Evolutionary conservation across 2,888 invertebrate genomes (phyloP), one percentile per base, ranked within the genome.

Genomic region (Thecocarcelia acutangulata): DNA sequence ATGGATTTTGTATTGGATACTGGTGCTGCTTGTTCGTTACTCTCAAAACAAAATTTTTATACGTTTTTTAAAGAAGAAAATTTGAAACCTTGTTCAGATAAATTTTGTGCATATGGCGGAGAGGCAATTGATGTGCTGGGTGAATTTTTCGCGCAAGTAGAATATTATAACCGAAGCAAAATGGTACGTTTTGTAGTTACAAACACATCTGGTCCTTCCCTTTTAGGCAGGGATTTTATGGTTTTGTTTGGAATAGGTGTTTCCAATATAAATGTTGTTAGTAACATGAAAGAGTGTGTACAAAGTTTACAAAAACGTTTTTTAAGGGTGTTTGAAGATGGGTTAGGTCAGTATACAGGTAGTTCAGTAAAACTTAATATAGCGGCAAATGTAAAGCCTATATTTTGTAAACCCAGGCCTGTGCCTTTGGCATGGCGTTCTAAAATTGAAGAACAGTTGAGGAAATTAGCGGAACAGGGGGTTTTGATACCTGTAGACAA

Each of bases 331-430:
- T 76, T 76, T 24, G 68, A 44, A 15, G 12, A 68, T 11, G 66
- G 44, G 0, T 59, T 75, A 61, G 75, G 75, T 21, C 6, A 5
- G 9, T 75, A 50, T 9, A 61, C 42, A n/a, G 8, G 1, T 37
- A 1, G 59, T 44, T 0, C 28, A 1, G 12, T n/a, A 24, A 24
- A 28, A 9, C 28, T 3, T 4, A 17, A 21, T 6, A 1, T 46
- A 0, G 5, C 5, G 24, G 61, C 46, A 17, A 63, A 63, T 5
- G 46, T 46, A 0, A 63, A 46, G 17, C 78, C 64, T 19, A 63
- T 78, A 28, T 78, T 78, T 64, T 72, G 12, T 72, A n/a, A 78
- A 70, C 78, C 75, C 12, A 44, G 50, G 0, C 58, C 50, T n/a
- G 56, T 72, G 3, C 78, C 72, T 2, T n/a, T 76, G 11, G 81